Percentiles rank a stretch among this genome's conserved stretches.
phyloP scores from a whole-genome alignment of 2,888 invertebrate genomes.

The Gymnocheta viridis region DNA sequence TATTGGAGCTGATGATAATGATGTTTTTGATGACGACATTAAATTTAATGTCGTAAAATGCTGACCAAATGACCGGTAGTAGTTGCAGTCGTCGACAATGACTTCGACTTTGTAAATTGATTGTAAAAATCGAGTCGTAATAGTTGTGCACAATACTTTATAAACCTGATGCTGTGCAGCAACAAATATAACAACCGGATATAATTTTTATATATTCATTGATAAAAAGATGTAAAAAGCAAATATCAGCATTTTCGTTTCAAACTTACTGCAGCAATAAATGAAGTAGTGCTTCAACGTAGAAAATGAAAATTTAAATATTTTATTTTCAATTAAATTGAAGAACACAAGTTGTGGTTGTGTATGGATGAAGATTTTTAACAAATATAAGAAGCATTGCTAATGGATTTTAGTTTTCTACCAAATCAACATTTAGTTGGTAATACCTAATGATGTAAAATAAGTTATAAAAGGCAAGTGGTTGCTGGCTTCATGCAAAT shows the following conservation, averaged over 20 bases:
- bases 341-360: too few relatives aligned
- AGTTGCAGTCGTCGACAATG: conserved; percentile 55
- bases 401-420: too few relatives aligned
- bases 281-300: background rate
- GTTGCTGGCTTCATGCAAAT: too few relatives aligned
- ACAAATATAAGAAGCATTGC: too few relatives aligned
- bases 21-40: conserved; percentile 22
- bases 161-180: conserved; percentile 30
- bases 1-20: background rate
- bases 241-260: conserved; percentile 8
- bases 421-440: too few relatives aligned
- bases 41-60: conserved; percentile 45
- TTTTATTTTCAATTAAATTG: background rate
- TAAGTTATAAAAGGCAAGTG: too few relatives aligned
- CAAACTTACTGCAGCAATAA: conserved; percentile 14
- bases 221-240: conserved; percentile 4
- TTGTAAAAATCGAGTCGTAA: conserved; percentile 50
- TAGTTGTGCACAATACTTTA: conserved; percentile 51
- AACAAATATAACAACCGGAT: conserved; percentile 43
- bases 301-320: background rate
- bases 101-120: conserved; percentile 66
- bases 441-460: too few relatives aligned
- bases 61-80: conserved; percentile 70
- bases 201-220: conserved; percentile 56
- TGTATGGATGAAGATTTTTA: background rate